phyloP scores from a whole-genome alignment of 2,888 invertebrate species.

The Smittia sp. region DNA sequence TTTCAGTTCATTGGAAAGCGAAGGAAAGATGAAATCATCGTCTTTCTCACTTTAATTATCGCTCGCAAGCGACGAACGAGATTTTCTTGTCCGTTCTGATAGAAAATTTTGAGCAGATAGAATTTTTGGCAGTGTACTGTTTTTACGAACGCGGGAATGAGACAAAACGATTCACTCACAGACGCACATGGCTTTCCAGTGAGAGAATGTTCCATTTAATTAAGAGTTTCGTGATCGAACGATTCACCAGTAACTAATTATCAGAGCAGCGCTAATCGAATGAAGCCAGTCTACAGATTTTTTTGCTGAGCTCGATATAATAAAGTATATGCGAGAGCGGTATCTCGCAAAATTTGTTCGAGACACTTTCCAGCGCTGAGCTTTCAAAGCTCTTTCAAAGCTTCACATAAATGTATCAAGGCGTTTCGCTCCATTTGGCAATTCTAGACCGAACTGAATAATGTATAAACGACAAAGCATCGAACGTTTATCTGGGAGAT shows the following conservation, averaged over 20 bases:
- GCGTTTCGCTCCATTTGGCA: not conserved
- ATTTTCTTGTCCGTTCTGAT: not conserved
- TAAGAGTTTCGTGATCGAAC: too few relatives aligned
- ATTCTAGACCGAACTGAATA: not conserved
- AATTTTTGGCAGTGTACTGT: conserved; percentile 11
- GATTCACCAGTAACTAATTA: too few relatives aligned
- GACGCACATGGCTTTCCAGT: conserved; percentile 22
- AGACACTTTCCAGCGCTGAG: too few relatives aligned
- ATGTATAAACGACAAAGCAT: not conserved
- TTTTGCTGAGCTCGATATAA: too few relatives aligned
- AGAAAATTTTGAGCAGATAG: not conserved
- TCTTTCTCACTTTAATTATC: conserved; percentile 11
- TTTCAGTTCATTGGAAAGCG: not conserved
- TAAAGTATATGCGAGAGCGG: too few relatives aligned
- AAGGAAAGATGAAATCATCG: conserved; percentile 3
- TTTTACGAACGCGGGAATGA: not conserved
- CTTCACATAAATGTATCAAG: not conserved
- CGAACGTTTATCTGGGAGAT: too few relatives aligned
- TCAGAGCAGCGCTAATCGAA: too few relatives aligned
- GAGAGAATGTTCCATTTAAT: not conserved
- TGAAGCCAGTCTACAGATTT: too few relatives aligned
- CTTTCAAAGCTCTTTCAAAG: not conserved
- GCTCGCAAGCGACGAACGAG: not conserved
- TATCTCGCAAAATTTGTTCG: too few relatives aligned
- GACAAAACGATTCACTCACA: not conserved